Percentiles rank a stretch among this genome's conserved stretches.
phyloP scores from a whole-genome alignment of 1,140 invertebrate genomes.

The Chrysopa pallens region DNA sequence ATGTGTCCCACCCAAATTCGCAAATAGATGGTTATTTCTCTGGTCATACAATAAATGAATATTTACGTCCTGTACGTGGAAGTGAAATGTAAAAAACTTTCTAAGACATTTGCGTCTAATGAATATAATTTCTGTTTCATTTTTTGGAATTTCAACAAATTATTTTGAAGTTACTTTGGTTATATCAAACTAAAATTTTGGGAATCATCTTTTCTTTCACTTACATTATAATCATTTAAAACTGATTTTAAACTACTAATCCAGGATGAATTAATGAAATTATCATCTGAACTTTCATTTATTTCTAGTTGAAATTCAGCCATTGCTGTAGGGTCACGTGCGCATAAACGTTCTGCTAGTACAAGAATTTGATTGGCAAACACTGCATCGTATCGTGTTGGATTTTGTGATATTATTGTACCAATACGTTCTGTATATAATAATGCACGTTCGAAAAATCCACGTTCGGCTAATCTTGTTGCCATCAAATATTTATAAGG shows the following conservation, averaged over 20 bases:
- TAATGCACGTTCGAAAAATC: slow-evolving; percentile 55
- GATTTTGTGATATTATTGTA: slow-evolving; percentile 37
- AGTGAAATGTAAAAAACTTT: too few relatives aligned
- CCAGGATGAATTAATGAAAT: slow-evolving; percentile 19
- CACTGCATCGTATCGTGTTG: slow-evolving; percentile 29
- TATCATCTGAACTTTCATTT: slow-evolving; percentile 4
- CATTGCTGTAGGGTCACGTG: slow-evolving; percentile 48
- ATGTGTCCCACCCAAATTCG: too few relatives aligned
- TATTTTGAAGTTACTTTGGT: too few relatives aligned
- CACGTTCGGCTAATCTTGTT: slow-evolving; percentile 57
- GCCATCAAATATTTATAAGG: slow-evolving; percentile 58
- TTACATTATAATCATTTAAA: slow-evolving; percentile 20
- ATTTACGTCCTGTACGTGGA: too few relatives aligned
- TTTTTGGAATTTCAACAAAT: too few relatives aligned
- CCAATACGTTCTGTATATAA: slow-evolving; percentile 69
- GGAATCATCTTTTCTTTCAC: too few relatives aligned
- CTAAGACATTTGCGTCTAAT: too few relatives aligned
- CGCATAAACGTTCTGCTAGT: slow-evolving; percentile 56
- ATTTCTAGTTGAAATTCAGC: slow-evolving; percentile 7
- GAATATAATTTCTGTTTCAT: too few relatives aligned
- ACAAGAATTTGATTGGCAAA: slow-evolving; percentile 46
- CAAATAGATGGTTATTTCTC: too few relatives aligned
- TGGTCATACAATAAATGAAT: too few relatives aligned
- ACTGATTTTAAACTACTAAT: slow-evolving; percentile 25
- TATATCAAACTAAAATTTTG: too few relatives aligned